Evolutionary conservation across 2,113 vertebrate species (phyloP).

Genomic region (Strix aluco): DNA sequence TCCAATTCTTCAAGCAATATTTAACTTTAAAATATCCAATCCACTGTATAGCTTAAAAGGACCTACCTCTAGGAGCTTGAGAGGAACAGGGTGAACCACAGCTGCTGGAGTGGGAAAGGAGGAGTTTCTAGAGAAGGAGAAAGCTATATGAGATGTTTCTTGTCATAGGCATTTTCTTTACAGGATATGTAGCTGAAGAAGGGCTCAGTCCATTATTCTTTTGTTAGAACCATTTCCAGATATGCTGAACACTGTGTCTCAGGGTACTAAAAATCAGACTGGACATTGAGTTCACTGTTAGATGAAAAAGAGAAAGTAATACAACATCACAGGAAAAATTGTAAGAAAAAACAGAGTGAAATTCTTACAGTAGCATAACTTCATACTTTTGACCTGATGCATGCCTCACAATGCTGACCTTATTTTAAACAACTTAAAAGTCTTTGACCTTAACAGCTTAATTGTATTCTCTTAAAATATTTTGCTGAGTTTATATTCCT

Average conservation of each 20-base stretch:
- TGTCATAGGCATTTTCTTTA: background rate
- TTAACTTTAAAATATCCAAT: background rate
- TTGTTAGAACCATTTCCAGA: background rate
- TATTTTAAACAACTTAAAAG: slow-evolving; percentile 12
- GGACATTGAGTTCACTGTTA: background rate
- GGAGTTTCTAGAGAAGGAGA: background rate
- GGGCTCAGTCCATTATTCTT: background rate
- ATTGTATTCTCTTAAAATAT: slow-evolving; percentile 4
- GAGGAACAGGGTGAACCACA: background rate
- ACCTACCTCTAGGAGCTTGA: background rate
- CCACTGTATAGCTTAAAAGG: background rate
- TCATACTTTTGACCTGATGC: background rate
- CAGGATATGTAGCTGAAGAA: background rate
- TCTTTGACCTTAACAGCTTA: slow-evolving; percentile 10
- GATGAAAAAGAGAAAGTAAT: background rate
- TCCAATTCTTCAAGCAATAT: background rate
- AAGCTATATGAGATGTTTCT: background rate
- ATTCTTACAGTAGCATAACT: slow-evolving; percentile 1
- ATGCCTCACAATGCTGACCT: background rate
- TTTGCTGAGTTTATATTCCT: slow-evolving; percentile 20
- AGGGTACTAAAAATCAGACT: background rate
- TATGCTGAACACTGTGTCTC: background rate
- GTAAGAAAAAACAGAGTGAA: background rate
- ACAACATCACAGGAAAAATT: background rate
- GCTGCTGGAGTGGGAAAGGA: background rate